Evolutionary conservation across 2,113 vertebrate genomes (phyloP).

Genomic region (Ovibos moschatus): DNA sequence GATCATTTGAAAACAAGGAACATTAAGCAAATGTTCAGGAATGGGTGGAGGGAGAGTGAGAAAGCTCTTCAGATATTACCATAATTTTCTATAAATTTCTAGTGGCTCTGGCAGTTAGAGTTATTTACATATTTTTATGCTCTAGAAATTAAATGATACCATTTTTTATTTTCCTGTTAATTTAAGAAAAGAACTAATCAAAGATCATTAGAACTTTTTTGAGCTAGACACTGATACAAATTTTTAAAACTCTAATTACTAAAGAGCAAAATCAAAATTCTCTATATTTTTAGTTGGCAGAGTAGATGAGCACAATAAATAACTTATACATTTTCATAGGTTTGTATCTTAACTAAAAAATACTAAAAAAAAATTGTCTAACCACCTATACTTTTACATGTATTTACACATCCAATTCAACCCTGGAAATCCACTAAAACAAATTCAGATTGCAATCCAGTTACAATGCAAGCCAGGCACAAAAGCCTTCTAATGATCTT

Average conservation of each 20-base stretch:
- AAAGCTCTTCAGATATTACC: conserved; percentile 67
- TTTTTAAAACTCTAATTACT: conserved; percentile 77
- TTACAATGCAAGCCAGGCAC: conserved; percentile 84
- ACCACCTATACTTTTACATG: conserved; percentile 70
- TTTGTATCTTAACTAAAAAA: conserved; percentile 77
- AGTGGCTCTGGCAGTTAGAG: conserved; percentile 57
- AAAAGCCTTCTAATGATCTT: conserved; percentile 97
- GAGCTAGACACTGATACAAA: conserved; percentile 74
- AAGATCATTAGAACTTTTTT: conserved; percentile 90
- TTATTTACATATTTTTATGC: conserved; percentile 76
- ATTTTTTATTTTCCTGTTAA: conserved; percentile 88
- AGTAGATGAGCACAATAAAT: conserved; percentile 71
- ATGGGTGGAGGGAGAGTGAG: conserved; percentile 15
- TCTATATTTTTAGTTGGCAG: conserved; percentile 73
- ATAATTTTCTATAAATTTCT: conserved; percentile 68
- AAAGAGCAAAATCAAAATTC: conserved; percentile 71
- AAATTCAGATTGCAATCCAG: conserved; percentile 84
- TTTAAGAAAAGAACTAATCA: conserved; percentile 94
- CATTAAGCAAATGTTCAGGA: conserved; percentile 51
- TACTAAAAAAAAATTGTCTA: conserved; percentile 61
- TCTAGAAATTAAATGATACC: conserved; percentile 70
- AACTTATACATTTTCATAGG: conserved; percentile 81
- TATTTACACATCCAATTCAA: conserved; percentile 80
- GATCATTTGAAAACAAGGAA: conserved; percentile 69
- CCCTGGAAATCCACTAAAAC: conserved; percentile 77